These are phyloP conservation scores for Pangasius mekongensis DNA, from an alignment of 2,797 vertebrate species.

Conservation along the genomic window DNA sequence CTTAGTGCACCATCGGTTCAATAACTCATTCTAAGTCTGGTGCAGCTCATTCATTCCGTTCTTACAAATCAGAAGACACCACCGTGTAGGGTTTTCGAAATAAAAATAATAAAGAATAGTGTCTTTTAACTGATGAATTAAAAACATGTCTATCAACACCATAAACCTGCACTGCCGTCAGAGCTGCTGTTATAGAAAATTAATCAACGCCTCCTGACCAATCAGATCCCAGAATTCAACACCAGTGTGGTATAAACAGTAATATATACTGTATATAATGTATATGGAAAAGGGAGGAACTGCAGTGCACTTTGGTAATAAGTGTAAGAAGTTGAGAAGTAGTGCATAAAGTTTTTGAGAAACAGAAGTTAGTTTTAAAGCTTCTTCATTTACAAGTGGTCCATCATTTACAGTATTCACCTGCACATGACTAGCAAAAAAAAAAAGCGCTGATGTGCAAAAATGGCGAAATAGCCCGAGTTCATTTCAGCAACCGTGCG, in stretches of 20 bases:
- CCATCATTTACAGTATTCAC: slow-evolving; percentile 7
- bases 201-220: background rate
- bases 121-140: background rate
- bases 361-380: slow-evolving; percentile 10
- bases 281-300: too few species aligned
- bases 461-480: background rate
- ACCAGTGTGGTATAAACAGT: background rate
- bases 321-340: background rate
- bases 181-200: background rate
- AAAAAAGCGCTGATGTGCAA: slow-evolving; percentile 14
- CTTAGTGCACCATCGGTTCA: background rate
- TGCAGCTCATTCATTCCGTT: background rate
- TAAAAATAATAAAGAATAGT: background rate
- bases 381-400: background rate
- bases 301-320: background rate
- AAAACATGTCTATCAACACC: too few species aligned
- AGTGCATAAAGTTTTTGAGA: background rate
- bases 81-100: background rate
- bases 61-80: background rate
- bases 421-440: slow-evolving; percentile 4
- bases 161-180: background rate
- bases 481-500: background rate
- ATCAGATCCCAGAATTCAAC: background rate
- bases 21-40: background rate
- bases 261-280: background rate